Percentiles rank a stretch among this genome's conserved stretches.
These are phyloP conservation scores for Stigmatopora nigra DNA, from an alignment of 2,113 vertebrate species.

Conservation along the genomic window DNA sequence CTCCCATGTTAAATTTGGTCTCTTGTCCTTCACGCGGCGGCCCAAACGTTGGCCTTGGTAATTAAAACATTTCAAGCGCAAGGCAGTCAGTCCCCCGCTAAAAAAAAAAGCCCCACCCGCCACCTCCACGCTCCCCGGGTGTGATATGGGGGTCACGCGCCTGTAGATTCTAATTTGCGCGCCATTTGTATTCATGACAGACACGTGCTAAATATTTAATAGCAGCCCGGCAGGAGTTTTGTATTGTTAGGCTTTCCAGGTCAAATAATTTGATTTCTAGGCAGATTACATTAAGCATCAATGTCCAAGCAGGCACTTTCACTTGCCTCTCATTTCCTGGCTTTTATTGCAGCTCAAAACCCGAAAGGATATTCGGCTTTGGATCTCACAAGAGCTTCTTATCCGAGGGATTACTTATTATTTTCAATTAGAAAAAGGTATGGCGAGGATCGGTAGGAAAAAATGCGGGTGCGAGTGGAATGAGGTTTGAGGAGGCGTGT, in stretches of 20 bases:
- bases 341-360: slow-evolving; percentile 59
- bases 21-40: slow-evolving; percentile 82
- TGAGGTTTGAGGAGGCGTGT: slow-evolving; percentile 43
- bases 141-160: slow-evolving; percentile 90
- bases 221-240: slow-evolving; percentile 84
- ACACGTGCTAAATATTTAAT: slow-evolving; percentile 91
- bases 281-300: slow-evolving; percentile 90
- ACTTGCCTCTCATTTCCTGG: slow-evolving; percentile 66
- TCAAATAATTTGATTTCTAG: slow-evolving; percentile 96
- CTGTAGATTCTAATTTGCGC: slow-evolving; percentile 98
- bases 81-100: slow-evolving; percentile 74
- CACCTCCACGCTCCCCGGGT: slow-evolving; percentile 67
- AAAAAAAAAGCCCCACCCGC: slow-evolving; percentile 72
- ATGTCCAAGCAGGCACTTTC: slow-evolving; percentile 74
- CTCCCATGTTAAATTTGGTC: slow-evolving; percentile 64
- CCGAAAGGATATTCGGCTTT: slow-evolving; percentile 45
- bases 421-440: slow-evolving; percentile 64
- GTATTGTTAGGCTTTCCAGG: slow-evolving; percentile 80
- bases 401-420: slow-evolving; percentile 57
- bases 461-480: slow-evolving; percentile 14
- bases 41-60: slow-evolving; percentile 60
- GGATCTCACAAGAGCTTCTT: slow-evolving; percentile 55
- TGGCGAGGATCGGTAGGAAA: slow-evolving; percentile 39
- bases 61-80: slow-evolving; percentile 93
- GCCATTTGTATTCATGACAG: slow-evolving; percentile 97